Evolutionary conservation across 2,888 invertebrate species (phyloP), one percentile per base, ranked within the genome.

Genomic region (Xanthorhoe designata): DNA sequence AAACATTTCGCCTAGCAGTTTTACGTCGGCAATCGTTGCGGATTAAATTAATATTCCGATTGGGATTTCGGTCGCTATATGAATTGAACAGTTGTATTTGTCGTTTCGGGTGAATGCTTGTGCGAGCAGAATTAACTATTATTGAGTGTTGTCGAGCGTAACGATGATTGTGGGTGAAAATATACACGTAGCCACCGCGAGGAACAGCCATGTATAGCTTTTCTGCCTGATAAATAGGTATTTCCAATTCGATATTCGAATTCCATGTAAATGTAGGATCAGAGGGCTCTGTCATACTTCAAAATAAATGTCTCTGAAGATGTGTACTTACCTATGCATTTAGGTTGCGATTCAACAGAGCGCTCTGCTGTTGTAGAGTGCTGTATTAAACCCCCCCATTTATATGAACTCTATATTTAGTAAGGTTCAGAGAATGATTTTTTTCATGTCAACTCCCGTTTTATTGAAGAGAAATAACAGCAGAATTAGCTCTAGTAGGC

Each of bases 1-100:
- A 63, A 66, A 57, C 59, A 57, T 60, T 66, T 71, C 64, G 57
- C 70, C 53, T 52, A 59, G 64, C 74, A 71, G 69, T 75, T 78
- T 78, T 76, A 74, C 73, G 64, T 62, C 49, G 69, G 56, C 52
- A 72, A 74, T 66, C 64, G 61, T 66, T 66, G 68, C 68, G 65
- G 67, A 77, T 78, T 75, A 77, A 81, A 78, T 80, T 79, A 79
- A 80, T 82, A 77, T 76, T 77, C 72, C 69, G 69, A 70, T 75
- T 76, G 67, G 73, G 70, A 75, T 74, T 78, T 71, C 66, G 50
- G 64, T 56, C 68, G 67, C 66, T 69, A 63, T 66, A 64, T 61
- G 53, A 65, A 64, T 66, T 56, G 58, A 66, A 67, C 66, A 71
- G 69, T 67, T 69, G 62, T 71, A 67, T 64, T 70, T 66, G 61